phyloP scores from a whole-genome alignment of 2,113 vertebrate species.

The Leuciscus idus region DNA sequence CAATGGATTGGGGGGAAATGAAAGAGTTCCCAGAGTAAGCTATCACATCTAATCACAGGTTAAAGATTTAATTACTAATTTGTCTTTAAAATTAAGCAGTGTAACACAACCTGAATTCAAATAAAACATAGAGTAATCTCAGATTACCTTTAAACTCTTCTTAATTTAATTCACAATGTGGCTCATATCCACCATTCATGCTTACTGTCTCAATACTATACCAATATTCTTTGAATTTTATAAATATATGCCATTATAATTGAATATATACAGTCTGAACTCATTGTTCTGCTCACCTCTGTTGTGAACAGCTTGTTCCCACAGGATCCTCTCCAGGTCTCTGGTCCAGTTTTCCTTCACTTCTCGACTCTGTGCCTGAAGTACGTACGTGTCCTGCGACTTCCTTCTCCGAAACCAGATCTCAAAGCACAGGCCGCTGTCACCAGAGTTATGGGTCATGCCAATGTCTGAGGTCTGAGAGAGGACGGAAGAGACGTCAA shows the following conservation, averaged over 20 bases:
- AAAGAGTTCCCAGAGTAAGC: too few species aligned
- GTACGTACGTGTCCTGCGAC: constrained; percentile 76
- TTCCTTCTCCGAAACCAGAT: constrained; percentile 82
- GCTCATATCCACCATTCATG: too few species aligned
- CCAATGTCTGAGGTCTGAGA: constrained; percentile 77
- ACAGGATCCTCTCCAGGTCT: constrained; percentile 78
- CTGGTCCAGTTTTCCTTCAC: constrained; percentile 78
- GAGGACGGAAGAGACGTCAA: background rate
- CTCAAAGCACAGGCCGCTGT: constrained; percentile 76
- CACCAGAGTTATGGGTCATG: constrained; percentile 76
- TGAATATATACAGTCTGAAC: too few species aligned
- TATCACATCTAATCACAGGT: too few species aligned
- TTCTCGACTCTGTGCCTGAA: constrained; percentile 69
- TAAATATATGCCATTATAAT: too few species aligned
- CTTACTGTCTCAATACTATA: too few species aligned
- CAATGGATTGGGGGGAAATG: too few species aligned
- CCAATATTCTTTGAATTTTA: too few species aligned
- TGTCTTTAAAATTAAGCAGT: too few species aligned
- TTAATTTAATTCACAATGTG: background rate
- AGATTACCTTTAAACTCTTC: background rate
- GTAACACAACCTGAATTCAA: too few species aligned
- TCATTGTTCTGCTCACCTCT: constrained; percentile 64
- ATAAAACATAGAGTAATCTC: too few species aligned
- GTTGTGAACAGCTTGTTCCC: constrained; percentile 78
- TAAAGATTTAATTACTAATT: too few species aligned